A percentile compares a stretch with the other conserved stretches of the same genome.
phyloP scores from a whole-genome alignment of 2,797 vertebrate species.

The Gymnoscopelus microlampas region DNA sequence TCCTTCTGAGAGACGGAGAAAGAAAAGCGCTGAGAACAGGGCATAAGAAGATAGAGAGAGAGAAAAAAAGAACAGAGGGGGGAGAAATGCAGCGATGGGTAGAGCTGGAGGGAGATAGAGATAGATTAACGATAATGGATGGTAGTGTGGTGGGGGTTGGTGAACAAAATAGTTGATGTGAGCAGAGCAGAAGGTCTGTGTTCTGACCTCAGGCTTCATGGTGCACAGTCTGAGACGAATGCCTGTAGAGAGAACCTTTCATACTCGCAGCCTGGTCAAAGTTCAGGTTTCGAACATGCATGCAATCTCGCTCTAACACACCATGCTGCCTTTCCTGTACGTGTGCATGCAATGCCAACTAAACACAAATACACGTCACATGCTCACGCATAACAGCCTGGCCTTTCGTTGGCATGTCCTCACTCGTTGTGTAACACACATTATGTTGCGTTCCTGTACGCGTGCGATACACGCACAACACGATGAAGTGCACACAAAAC shows the following conservation, averaged over 20 bases:
- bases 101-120: conserved; percentile 2
- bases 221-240: conserved; percentile 40
- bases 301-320: neutral
- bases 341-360: too few species aligned
- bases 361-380: too few species aligned
- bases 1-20: conserved; percentile 25
- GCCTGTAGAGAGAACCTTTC: conserved; percentile 22
- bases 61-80: conserved; percentile 19
- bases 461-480: too few species aligned
- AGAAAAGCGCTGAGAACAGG: conserved; percentile 17
- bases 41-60: conserved; percentile 14
- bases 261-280: conserved; percentile 19
- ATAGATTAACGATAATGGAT: neutral
- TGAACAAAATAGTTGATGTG: conserved; percentile 34
- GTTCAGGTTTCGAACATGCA: conserved; percentile 9
- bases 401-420: too few species aligned
- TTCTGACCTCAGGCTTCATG: conserved; percentile 49
- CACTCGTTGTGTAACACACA: too few species aligned
- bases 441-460: too few species aligned
- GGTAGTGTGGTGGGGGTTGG: conserved; percentile 3
- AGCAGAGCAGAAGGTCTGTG: conserved; percentile 35
- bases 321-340: too few species aligned
- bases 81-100: neutral
- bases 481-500: too few species aligned
- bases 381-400: too few species aligned